phyloP scores from a whole-genome alignment of 2,888 invertebrate species.

The Catonia carolina region DNA sequence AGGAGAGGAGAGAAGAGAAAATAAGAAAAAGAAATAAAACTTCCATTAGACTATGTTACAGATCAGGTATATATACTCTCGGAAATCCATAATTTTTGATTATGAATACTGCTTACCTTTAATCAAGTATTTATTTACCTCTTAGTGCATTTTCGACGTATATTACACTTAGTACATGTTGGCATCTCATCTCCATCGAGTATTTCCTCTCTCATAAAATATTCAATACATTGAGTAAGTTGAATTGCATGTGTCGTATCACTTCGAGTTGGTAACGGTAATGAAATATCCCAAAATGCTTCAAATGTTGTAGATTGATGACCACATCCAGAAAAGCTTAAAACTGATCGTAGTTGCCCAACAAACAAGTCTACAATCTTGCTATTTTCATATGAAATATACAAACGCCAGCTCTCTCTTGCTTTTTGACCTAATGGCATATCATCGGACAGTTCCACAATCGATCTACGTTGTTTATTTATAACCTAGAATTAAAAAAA shows the following conservation, averaged over 20 bases:
- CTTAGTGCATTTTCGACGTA: slow-evolving; percentile 83
- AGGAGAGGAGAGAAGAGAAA: too few relatives aligned
- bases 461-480: neutral
- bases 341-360: slow-evolving; percentile 77
- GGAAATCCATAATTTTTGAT: too few relatives aligned
- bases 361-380: slow-evolving; percentile 72
- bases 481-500: too few relatives aligned
- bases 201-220: slow-evolving; percentile 86
- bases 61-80: too few relatives aligned
- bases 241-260: slow-evolving; percentile 44
- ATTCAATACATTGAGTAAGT: slow-evolving; percentile 78
- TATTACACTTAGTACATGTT: slow-evolving; percentile 88
- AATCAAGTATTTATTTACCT: too few relatives aligned
- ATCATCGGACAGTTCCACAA: neutral
- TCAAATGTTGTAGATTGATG: slow-evolving; percentile 78
- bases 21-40: too few relatives aligned
- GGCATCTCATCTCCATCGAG: slow-evolving; percentile 94
- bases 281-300: slow-evolving; percentile 78
- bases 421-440: slow-evolving; percentile 37
- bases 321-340: slow-evolving; percentile 65
- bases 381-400: slow-evolving; percentile 62
- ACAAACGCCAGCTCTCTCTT: slow-evolving; percentile 63
- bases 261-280: slow-evolving; percentile 56
- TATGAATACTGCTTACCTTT: too few relatives aligned
- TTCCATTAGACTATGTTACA: too few relatives aligned